Conservation (phyloP, 2,797 vertebrate genomes). For the Callimico goeldii region DNA sequence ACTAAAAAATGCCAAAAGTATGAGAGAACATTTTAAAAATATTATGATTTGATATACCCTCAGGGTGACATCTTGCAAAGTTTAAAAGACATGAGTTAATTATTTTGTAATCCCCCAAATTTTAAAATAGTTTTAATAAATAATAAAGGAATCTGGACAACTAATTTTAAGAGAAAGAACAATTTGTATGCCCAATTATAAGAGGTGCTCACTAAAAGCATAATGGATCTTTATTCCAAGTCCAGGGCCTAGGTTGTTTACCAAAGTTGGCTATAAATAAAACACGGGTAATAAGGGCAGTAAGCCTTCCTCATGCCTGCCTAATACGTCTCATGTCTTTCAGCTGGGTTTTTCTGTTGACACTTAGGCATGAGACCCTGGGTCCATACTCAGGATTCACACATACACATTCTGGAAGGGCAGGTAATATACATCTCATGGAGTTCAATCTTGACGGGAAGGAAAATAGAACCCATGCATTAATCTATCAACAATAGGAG, state of each 20-base stretch:
- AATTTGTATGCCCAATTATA: neutral
- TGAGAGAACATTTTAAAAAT: neutral
- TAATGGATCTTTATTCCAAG: neutral
- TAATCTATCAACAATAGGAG: neutral
- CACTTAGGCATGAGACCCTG: neutral
- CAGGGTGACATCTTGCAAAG: neutral
- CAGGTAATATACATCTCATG: neutral
- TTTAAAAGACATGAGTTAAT: neutral
- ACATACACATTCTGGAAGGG: neutral
- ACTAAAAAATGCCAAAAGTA: neutral
- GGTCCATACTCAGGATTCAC: neutral
- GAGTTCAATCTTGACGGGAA: neutral
- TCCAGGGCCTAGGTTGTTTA: neutral
- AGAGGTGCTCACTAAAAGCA: neutral
- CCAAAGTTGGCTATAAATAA: neutral
- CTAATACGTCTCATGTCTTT: neutral
- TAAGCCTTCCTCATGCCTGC: neutral
- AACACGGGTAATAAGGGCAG: neutral
- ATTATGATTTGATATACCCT: neutral
- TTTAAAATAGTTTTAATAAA: neutral
- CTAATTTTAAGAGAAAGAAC: neutral
- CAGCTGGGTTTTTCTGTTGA: neutral
- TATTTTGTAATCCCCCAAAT: neutral
- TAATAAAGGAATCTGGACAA: neutral
- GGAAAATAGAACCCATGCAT: neutral